phyloP scores from a whole-genome alignment of 35 echinoderm and acorn worm species.

The Apostichopus japonicus region DNA sequence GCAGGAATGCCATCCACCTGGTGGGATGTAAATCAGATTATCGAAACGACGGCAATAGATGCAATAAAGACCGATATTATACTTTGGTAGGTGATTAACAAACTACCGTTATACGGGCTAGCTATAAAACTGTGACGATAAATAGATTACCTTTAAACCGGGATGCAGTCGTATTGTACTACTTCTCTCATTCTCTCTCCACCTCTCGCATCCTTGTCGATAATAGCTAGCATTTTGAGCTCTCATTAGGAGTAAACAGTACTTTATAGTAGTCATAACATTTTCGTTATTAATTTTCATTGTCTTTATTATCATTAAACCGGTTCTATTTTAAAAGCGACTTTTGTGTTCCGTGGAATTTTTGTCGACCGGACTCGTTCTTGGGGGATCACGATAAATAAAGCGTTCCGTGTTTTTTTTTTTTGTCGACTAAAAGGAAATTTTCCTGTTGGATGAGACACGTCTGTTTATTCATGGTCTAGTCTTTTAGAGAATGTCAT shows the following conservation, averaged over 20 bases:
- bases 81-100: background rate
- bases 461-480: background rate
- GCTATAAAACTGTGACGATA: background rate
- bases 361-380: background rate
- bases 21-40: constrained; percentile 50
- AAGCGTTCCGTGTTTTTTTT: no score
- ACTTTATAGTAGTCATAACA: background rate
- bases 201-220: background rate
- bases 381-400: background rate
- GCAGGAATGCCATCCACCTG: constrained; percentile 42
- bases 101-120: background rate
- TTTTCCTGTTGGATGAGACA: background rate
- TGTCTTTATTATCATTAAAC: background rate
- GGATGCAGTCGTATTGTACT: background rate
- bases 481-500: constrained; percentile 10
- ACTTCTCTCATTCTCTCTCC: background rate
- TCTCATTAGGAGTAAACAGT: background rate
- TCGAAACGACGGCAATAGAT: constrained; percentile 12
- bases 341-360: background rate
- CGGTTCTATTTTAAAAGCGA: background rate
- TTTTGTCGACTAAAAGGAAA: no score
- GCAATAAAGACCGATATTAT: constrained; percentile 36
- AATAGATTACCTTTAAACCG: background rate
- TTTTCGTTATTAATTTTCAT: background rate
- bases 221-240: background rate